Evolutionary conservation across 1,140 invertebrate species (phyloP), one percentile per base, ranked within the genome.

Genomic region (Protaetia brevitarsis): DNA sequence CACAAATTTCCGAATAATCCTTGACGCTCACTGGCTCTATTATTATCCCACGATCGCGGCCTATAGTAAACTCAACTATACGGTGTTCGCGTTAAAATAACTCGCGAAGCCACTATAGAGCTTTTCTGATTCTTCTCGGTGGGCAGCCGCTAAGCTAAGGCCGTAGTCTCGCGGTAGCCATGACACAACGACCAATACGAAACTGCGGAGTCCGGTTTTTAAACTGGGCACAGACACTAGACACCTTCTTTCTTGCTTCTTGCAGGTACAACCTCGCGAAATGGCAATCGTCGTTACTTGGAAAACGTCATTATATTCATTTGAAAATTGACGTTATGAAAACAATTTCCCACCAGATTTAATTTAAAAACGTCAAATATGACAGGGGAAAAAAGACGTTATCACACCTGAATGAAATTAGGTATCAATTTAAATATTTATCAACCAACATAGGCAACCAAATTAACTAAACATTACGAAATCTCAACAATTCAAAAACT

Each of bases 111-210:
- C 26, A 34, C 31, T 11, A n/a, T 34, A n/a, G 21, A 51, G 31
- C n/a, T n/a, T 34, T 51, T 51, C 41, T 51, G 21, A 19, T 51
- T 51, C 41, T 51, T 51, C n/a, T 51, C 11, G 19, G 31, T 11
- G 31, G 13, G 8, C 41, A 16, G 41, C 41, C 41, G 41, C 41
- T 23, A 51, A 51, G n/a, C n/a, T n/a, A n/a, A n/a, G n/a, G n/a
- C n/a, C n/a, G n/a, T n/a, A n/a, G n/a, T n/a, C n/a, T n/a, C 26
- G 41, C 41, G 41, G 41, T 51, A 51, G 41, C 41, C 41, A 51
- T 51, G 41, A 51, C 19, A 21, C n/a, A n/a, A n/a, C n/a, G 41
- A 23, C 21, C 13, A 13, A 23, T 51, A 41, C n/a, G 16, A 10
- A 10, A 23, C 41, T 16, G 41, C 26, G 41, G 41, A 23, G 41